Base-by-base conservation (phyloP, 2,797 vertebrate genomes). In the Pseudomugil gertrudae region DNA sequence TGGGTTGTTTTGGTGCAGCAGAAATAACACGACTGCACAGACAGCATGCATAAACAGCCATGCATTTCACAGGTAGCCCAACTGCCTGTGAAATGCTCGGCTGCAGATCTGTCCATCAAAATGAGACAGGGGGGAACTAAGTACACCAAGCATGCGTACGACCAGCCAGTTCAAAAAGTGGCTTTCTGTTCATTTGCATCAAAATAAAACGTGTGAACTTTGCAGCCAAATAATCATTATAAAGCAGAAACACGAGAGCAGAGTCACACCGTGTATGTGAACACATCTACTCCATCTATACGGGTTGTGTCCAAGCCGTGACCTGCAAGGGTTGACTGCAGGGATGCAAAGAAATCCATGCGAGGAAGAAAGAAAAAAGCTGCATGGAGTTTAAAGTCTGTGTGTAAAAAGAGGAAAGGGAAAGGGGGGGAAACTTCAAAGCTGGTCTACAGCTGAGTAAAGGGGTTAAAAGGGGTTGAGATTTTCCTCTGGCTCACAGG, bases 291-390 rank as follows among this genome's bases (percentile, higher is more conserved):
- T 26, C 14, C 21, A 10, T 57, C 36, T 17, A 55, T 52, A 7
- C 50, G 29, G 26, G 14, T 17, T 19, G 36, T 50, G 51, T 51
- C 26, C 23, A 53, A 69, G 53, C 56, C 69, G 26, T 50, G 51
- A 27, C 48, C 51, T 64, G 32, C 58, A 43, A 62, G 66, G 74
- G 63, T 38, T 55, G 63, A 68, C 63, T 72, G 64, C 62, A 62
- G 65, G 61, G 75, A 80, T 66, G 72, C 84, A 83, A 88, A 89
- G 79, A 75, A 87, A 72, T 79, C 77, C 75, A 80, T 84, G 81
- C 78, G 78, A 87, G 67, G 62, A 58, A 43, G 78, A 50, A 26
- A 52, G n/a, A 45, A 45, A 21, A 43, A 19, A 38, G 19, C 47
- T 48, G 47, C 11, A 13, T 24, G 61, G 47, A 59, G 61, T 26